Base-by-base conservation (phyloP, 2,888 invertebrate genomes). In the Pardosa pseudoannulata region DNA sequence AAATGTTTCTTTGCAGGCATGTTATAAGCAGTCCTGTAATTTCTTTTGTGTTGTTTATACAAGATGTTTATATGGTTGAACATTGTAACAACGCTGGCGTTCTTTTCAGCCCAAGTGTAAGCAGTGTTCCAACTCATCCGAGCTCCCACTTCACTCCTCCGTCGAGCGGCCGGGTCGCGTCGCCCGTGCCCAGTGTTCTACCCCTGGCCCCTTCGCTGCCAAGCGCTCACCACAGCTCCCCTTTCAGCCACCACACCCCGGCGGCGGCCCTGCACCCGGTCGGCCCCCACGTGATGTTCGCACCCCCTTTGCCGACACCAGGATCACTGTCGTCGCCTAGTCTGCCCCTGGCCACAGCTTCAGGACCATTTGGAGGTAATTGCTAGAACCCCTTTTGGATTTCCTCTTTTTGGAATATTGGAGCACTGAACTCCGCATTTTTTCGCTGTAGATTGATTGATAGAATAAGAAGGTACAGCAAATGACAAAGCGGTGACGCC, bases 241-340 rank as follows among this genome's bases (percentile, higher is more conserved):
- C 81, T 16, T 73, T 76, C 70, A 72, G 75, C 72, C 81, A 72
- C 74, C 41, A 82, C 16, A 39, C 74, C 9, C n/a, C 36, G 11
- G 16, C 79, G 36, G 65, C 62, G 39, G 50, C 80, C 32, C 83
- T 85, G 9, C 79, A 83, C 36, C 65, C 82, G 73, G 79, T 73
- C 41, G 88, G 81, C 79, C 88, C 79, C 80, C 87, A 87, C 87
- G 89, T 87, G 79, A 89, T 89, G 89, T 89, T 89, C 32, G 89
- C 89, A 73, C 86, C 89, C 36, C 89, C 89, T 32, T 70, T 89
- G 29, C 89, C 88, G 16, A 87, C 89, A 23, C 56, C 78, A 19
- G 86, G 86, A 64, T 73, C 88, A 23, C 70, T 89, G 27, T 76
- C 89, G 39, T 75, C 89, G 19, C 81, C 89, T 65, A 80, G 88